Conservation (phyloP, 2,797 vertebrate genomes). For the Hemitrygon akajei region DNA sequence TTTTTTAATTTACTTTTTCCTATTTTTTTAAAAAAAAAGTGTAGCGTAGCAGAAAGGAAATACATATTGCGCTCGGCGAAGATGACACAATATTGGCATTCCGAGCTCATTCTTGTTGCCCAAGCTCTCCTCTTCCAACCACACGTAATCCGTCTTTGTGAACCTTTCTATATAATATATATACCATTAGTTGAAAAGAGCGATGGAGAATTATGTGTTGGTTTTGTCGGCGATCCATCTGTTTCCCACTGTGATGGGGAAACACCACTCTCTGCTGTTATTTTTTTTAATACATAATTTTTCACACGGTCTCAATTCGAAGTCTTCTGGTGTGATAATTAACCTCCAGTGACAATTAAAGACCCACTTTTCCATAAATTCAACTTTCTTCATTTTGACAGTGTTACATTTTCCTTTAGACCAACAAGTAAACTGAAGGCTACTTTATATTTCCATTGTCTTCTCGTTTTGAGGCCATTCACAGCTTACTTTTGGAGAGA, state of each 20-base stretch:
- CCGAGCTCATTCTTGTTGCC: neutral
- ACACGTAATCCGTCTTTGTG: slow-evolving; percentile 32
- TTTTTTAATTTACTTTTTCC: slow-evolving; percentile 23
- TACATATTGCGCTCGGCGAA: slow-evolving; percentile 17
- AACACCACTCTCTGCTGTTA: neutral
- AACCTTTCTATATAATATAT: neutral
- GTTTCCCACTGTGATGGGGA: slow-evolving; percentile 27
- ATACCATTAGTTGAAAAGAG: slow-evolving; percentile 30
- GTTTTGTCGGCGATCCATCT: slow-evolving; percentile 28
- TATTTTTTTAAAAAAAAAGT: neutral
- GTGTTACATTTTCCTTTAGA: slow-evolving; percentile 12
- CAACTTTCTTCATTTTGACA: slow-evolving; percentile 27
- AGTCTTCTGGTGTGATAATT: neutral
- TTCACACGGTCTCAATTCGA: neutral
- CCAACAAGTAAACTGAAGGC: slow-evolving; percentile 18
- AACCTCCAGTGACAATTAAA: neutral
- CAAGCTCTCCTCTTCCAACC: slow-evolving; percentile 1
- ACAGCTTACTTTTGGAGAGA: slow-evolving; percentile 66
- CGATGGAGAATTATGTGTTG: slow-evolving; percentile 17
- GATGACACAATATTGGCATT: slow-evolving; percentile 11
- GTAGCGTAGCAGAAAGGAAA: neutral
- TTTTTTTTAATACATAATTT: slow-evolving; percentile 10
- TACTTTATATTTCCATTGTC: slow-evolving; percentile 37
- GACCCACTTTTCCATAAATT: neutral
- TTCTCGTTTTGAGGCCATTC: slow-evolving; percentile 27